These are phyloP conservation scores for Allophyes oxyacanthae DNA, from an alignment of 2,888 invertebrate genomes.

Conservation along the genomic window DNA sequence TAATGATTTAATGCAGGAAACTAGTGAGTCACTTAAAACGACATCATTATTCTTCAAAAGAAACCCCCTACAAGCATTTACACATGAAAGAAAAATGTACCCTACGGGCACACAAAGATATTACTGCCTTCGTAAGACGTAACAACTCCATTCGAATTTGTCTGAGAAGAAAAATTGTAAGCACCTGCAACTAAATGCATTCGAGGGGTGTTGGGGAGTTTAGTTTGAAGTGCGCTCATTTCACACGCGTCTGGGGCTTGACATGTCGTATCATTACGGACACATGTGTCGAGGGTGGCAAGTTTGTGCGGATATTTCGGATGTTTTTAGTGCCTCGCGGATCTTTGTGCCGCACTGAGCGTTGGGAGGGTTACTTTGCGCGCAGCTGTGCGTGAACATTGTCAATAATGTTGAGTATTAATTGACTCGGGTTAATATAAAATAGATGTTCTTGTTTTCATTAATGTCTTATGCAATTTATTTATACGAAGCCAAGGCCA, in stretches of 20 bases:
- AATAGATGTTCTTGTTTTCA: constrained; percentile 10
- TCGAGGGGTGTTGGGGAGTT: constrained; percentile 61
- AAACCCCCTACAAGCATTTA: constrained; percentile 61
- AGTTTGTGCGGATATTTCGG: constrained; percentile 64
- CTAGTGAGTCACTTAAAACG: constrained; percentile 49
- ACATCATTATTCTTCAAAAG: constrained; percentile 66
- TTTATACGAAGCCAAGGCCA: too few species aligned
- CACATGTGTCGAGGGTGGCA: constrained; percentile 76
- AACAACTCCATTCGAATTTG: constrained; percentile 79
- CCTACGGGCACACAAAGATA: constrained; percentile 53
- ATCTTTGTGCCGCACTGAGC: constrained; percentile 44
- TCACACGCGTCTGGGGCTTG: constrained; percentile 75
- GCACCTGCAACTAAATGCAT: constrained; percentile 87
- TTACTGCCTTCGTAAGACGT: constrained; percentile 62
- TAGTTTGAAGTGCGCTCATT: constrained; percentile 84
- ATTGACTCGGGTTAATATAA: constrained; percentile 25
- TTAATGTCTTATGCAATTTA: background rate
- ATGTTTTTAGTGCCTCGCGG: constrained; percentile 58
- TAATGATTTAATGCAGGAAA: constrained; percentile 21
- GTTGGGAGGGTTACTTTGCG: constrained; percentile 45
- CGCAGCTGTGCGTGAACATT: constrained; percentile 44
- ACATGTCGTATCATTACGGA: constrained; percentile 79
- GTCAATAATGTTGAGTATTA: constrained; percentile 35
- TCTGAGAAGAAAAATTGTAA: constrained; percentile 84
- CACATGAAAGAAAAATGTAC: constrained; percentile 62